These are phyloP conservation scores for Pyrgilauda ruficollis DNA, from an alignment of 2,113 vertebrate species.

Conservation along the genomic window DNA sequence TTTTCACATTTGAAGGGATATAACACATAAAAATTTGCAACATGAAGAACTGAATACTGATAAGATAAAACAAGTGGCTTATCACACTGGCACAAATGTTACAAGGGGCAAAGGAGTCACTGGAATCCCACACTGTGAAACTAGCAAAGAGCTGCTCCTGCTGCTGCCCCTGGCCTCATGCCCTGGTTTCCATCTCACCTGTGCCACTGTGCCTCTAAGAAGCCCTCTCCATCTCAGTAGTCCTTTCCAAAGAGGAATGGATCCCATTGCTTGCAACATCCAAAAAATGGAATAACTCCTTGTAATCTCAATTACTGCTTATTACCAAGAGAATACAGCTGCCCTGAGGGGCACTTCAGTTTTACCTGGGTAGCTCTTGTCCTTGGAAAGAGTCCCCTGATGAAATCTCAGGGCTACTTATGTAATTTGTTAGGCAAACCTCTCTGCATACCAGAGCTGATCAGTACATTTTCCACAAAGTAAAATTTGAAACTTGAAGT, in stretches of 20 bases:
- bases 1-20: not conserved
- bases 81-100: not conserved
- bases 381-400: fast-evolving
- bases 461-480: not conserved
- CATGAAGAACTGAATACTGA: not conserved
- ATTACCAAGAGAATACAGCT: not conserved
- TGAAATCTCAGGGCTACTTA: not conserved
- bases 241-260: not conserved
- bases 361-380: not conserved
- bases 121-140: not conserved
- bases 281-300: not conserved
- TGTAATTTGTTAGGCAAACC: not conserved
- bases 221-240: not conserved
- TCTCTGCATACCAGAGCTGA: not conserved
- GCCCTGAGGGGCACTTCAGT: not conserved
- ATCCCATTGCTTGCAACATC: not conserved
- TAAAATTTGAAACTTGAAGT: not conserved
- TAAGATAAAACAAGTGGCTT: not conserved
- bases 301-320: not conserved
- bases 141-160: not conserved
- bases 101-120: not conserved
- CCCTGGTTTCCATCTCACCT: not conserved
- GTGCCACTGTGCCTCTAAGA: not conserved
- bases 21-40: not conserved
- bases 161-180: not conserved